These are phyloP conservation scores for Meganola albula DNA, from an alignment of 2,888 invertebrate species.

Conservation along the genomic window DNA sequence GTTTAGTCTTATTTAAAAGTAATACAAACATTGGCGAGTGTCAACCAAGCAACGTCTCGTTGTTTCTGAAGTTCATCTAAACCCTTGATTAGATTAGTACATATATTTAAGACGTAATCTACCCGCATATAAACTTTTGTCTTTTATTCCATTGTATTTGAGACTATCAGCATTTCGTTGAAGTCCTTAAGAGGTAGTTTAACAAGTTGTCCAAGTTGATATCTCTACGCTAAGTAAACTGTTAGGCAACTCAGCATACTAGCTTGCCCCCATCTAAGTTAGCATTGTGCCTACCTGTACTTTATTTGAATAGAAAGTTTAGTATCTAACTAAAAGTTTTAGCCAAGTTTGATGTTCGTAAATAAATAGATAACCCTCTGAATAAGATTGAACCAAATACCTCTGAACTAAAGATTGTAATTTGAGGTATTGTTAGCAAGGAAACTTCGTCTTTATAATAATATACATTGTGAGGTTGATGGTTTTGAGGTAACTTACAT, in stretches of 20 bases:
- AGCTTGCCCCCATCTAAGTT: constrained; percentile 29
- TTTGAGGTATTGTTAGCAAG: constrained; percentile 3
- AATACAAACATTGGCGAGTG: too few species aligned
- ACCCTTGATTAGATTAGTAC: too few species aligned
- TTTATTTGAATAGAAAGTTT: constrained; percentile 21
- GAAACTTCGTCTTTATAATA: too few species aligned
- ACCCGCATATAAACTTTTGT: too few species aligned
- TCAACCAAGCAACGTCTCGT: too few species aligned
- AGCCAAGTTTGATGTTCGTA: constrained; percentile 16
- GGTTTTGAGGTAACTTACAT: too few species aligned
- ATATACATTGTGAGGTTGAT: too few species aligned
- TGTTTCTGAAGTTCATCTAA: too few species aligned
- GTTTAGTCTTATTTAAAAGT: too few species aligned
- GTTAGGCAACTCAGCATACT: constrained; percentile 38
- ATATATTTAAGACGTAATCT: too few species aligned
- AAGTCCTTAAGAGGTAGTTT: constrained; percentile 62
- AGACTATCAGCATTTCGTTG: constrained; percentile 56
- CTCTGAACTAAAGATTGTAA: constrained; percentile 12
- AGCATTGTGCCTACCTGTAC: constrained; percentile 17
- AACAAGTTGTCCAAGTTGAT: constrained; percentile 56
- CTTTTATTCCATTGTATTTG: too few species aligned
- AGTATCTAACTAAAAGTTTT: constrained; percentile 13
- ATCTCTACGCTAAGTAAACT: constrained; percentile 44
- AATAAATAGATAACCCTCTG: constrained; percentile 17
- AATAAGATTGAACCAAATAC: constrained; percentile 16